A percentile compares a stretch with the other conserved stretches of the same genome.
These are phyloP conservation scores for Scomber scombrus DNA, from an alignment of 2,113 vertebrate genomes.

Conservation along the genomic window DNA sequence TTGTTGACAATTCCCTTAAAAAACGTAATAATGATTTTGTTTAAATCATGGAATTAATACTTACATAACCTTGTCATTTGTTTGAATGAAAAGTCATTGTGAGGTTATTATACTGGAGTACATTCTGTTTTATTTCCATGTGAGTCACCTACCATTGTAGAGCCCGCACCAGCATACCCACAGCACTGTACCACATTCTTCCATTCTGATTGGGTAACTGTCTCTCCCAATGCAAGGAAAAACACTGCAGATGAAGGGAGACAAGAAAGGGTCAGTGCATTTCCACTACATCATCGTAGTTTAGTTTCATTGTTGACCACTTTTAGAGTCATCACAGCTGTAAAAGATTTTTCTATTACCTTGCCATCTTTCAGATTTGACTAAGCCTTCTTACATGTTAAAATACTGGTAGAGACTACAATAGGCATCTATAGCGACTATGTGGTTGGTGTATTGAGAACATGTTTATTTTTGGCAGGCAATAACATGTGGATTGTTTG, in stretches of 20 bases:
- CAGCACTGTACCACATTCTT: constrained; percentile 55
- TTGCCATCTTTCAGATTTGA: background rate
- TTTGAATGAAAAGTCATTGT: background rate
- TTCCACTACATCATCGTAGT: constrained; percentile 12
- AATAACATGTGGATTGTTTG: constrained; percentile 32
- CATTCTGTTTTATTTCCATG: constrained; percentile 19
- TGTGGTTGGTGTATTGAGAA: constrained; percentile 29
- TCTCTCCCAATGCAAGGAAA: constrained; percentile 26
- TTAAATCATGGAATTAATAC: background rate
- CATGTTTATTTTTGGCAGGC: constrained; percentile 20
- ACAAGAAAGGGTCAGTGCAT: constrained; percentile 9
- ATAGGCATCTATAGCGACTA: constrained; percentile 7
- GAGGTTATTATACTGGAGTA: constrained; percentile 13
- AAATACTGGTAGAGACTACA: background rate
- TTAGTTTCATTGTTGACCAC: constrained; percentile 18
- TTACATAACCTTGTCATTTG: background rate
- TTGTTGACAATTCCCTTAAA: too few species aligned
- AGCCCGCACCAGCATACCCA: constrained; percentile 45
- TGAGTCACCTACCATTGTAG: background rate
- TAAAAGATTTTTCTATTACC: constrained; percentile 27
- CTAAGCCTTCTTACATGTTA: background rate
- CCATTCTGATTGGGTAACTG: constrained; percentile 21
- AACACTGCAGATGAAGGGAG: constrained; percentile 22
- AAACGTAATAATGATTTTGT: background rate
- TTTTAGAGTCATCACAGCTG: constrained; percentile 25